Evolutionary conservation across 2,113 vertebrate species (phyloP).

Genomic region (Scortum barcoo): DNA sequence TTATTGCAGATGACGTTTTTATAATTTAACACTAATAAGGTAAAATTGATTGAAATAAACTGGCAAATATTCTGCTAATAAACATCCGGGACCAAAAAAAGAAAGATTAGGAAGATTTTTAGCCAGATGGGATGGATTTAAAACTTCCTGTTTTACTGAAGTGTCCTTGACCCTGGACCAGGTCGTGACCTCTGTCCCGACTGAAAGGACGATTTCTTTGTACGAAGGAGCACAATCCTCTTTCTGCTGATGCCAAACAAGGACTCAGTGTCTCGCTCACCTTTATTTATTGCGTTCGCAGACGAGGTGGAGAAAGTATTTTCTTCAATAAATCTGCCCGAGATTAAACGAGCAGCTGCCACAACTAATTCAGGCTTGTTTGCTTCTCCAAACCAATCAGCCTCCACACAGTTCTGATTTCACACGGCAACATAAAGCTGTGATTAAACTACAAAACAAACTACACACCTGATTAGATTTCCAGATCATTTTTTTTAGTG

Average conservation of each 20-base stretch:
- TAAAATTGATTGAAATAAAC: background rate
- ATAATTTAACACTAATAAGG: background rate
- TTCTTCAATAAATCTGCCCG: background rate
- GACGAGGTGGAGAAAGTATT: background rate
- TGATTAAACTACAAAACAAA: background rate
- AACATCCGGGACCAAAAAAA: no score
- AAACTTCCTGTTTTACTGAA: background rate
- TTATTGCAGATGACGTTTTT: no score
- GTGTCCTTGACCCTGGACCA: background rate
- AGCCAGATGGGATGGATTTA: background rate
- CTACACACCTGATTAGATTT: background rate
- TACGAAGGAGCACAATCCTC: background rate
- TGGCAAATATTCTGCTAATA: no score
- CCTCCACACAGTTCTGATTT: background rate
- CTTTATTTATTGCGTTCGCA: background rate
- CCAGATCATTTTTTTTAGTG: background rate
- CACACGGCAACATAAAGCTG: background rate
- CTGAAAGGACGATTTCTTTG: background rate
- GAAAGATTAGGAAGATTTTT: background rate
- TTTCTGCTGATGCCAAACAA: background rate
- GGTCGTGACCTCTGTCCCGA: conserved; percentile 1
- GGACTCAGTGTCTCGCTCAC: background rate
- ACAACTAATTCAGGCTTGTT: background rate
- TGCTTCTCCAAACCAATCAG: background rate
- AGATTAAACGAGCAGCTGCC: background rate